These are phyloP conservation scores for Alethe castanea DNA, from an alignment of 2,113 vertebrate genomes.

Conservation along the genomic window DNA sequence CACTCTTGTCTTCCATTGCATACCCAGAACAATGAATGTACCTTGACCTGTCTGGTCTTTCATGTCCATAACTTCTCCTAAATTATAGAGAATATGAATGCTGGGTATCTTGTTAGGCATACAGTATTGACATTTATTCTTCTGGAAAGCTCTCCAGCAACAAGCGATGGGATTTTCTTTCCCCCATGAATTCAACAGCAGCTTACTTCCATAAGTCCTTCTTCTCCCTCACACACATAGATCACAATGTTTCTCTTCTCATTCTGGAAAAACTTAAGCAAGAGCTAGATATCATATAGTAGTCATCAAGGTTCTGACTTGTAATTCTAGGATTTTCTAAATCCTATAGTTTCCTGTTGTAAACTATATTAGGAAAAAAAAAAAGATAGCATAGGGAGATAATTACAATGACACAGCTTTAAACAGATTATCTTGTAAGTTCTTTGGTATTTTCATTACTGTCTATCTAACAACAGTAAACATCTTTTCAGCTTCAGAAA, in stretches of 20 bases:
- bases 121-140: not conserved
- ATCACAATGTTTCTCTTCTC: not conserved
- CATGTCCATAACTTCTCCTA: not conserved
- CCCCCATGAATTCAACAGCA: not conserved
- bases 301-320: not conserved
- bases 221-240: not conserved
- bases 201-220: not conserved
- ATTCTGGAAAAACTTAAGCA: not conserved
- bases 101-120: not conserved
- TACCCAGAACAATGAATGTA: not conserved
- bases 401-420: not conserved
- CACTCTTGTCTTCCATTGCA: not conserved
- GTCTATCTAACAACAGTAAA: not conserved
- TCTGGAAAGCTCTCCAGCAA: not conserved
- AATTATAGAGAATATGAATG: not conserved
- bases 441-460: not conserved
- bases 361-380: not conserved
- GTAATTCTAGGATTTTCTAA: not conserved
- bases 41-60: not conserved
- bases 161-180: not conserved
- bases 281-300: not conserved
- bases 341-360: not conserved
- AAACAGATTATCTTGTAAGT: not conserved
- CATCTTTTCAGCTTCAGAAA: not conserved
- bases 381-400: not conserved